Evolutionary conservation across 2,113 vertebrate genomes (phyloP), one percentile per base, ranked within the genome.

Genomic region (Psephotus haematonotus): DNA sequence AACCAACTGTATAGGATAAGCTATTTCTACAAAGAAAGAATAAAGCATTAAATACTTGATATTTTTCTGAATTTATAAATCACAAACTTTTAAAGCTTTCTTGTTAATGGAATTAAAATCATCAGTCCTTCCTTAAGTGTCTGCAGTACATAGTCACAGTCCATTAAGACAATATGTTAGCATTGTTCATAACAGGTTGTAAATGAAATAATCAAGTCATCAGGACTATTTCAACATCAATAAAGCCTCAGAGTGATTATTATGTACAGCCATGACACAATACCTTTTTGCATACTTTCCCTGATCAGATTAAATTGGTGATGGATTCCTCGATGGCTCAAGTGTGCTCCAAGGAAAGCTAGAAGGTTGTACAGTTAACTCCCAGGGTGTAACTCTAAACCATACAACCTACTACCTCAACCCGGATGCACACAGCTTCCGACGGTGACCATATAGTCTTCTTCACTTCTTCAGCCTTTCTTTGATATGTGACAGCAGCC

Each of bases 351-450:
- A 99, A 99, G 99, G 99, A 99, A 99, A 99, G 99, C 99, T 99
- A 99, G 99, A 99, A 99, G 99, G 99, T 99, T 99, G 99, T 99
- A 99, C 99, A 99, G 99, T 99, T 99, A 99, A 99, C 99, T 99
- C 99, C 99, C 99, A 99, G 98, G 99, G 98, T 99, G 98, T 99
- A 98, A 99, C 99, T 99, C 99, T 99, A 99, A 99, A 99, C 99
- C 99, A 99, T 99, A 99, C 99, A 99, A 99, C 99, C 99, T 99
- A 99, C 99, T 99, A 99, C 99, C 99, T 99, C 99, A 99, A 99
- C 99, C 99, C 98, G 99, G 99, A 99, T 99, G 99, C 99, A 99
- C 99, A 99, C 99, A 98, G 98, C 97, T 98, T 99, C 98, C 97
- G 10, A 91, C 94, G 98, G 78, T 95, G 97, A 97, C 97, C 91